These are phyloP conservation scores for Agonopterix arenella DNA, from an alignment of 2,888 invertebrate genomes.

Conservation along the genomic window DNA sequence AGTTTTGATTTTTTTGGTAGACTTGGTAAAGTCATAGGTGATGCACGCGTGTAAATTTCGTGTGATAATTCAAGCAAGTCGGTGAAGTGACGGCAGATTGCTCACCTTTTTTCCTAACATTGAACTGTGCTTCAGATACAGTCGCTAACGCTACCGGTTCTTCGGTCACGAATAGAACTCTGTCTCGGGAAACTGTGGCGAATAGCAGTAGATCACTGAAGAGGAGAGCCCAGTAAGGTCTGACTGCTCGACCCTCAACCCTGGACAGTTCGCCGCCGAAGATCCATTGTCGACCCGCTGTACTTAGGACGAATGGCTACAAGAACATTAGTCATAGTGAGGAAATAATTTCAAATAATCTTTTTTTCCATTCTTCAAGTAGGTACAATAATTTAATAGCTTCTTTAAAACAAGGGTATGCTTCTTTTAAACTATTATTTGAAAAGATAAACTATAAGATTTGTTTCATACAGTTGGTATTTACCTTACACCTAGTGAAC, in stretches of 20 bases:
- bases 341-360: no score
- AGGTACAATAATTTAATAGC: no score
- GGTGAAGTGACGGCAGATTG: background rate
- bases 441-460: background rate
- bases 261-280: slow-evolving; percentile 91
- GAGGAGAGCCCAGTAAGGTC: slow-evolving; percentile 91
- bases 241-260: slow-evolving; percentile 87
- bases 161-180: slow-evolving; percentile 91
- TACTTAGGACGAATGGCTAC: slow-evolving; percentile 88
- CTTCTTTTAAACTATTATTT: no score
- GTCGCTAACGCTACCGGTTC: slow-evolving; percentile 88
- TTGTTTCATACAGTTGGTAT: background rate
- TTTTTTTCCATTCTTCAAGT: no score
- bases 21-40: no score
- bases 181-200: slow-evolving; percentile 90
- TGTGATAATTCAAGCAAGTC: no score
- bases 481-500: slow-evolving; percentile 91
- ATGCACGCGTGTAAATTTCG: no score
- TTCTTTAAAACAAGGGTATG: no score
- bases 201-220: slow-evolving; percentile 91
- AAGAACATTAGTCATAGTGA: slow-evolving; percentile 17
- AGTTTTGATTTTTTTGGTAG: no score
- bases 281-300: slow-evolving; percentile 92
- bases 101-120: slow-evolving; percentile 88
- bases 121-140: slow-evolving; percentile 90